Percentiles rank a stretch among this genome's conserved stretches.
Evolutionary conservation across 2,113 vertebrate genomes (phyloP).

Genomic region (Neodon shergylaensis): DNA sequence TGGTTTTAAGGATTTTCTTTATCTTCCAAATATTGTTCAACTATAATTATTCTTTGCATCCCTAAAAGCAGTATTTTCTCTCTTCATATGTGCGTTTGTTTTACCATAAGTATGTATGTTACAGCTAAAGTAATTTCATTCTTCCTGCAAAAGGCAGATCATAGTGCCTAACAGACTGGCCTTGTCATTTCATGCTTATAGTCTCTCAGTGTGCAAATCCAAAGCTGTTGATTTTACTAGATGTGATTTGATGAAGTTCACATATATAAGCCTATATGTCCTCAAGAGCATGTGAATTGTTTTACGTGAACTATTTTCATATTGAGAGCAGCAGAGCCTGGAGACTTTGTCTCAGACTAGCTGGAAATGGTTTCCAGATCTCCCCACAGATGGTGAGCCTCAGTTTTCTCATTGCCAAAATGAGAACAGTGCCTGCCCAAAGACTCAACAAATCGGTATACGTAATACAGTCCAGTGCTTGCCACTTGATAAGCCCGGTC

Average conservation of each 20-base stretch:
- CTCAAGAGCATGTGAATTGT: not conserved
- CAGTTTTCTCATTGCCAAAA: constrained; percentile 14
- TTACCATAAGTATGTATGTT: not conserved
- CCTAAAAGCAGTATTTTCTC: not conserved
- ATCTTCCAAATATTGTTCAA: not conserved
- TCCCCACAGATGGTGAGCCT: not conserved
- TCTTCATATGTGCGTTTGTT: not conserved
- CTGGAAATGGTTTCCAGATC: not conserved
- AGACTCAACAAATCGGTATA: not conserved
- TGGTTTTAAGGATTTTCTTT: constrained; percentile 12
- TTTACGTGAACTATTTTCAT: not conserved
- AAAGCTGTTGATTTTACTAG: constrained; percentile 7
- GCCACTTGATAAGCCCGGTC: constrained; percentile 1
- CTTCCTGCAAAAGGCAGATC: not conserved
- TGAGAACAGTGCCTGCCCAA: not conserved
- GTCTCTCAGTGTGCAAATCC: not conserved
- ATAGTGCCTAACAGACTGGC: not conserved
- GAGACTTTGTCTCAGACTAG: not conserved
- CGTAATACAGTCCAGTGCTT: not conserved
- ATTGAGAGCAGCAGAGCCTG: not conserved
- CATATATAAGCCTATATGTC: not conserved
- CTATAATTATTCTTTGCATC: not conserved
- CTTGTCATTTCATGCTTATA: not conserved
- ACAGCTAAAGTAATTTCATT: not conserved
- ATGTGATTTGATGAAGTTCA: not conserved